Evolutionary conservation across 1,140 invertebrate genomes (phyloP), one percentile per base, ranked within the genome.

Genomic region (Eurosta solidaginis): DNA sequence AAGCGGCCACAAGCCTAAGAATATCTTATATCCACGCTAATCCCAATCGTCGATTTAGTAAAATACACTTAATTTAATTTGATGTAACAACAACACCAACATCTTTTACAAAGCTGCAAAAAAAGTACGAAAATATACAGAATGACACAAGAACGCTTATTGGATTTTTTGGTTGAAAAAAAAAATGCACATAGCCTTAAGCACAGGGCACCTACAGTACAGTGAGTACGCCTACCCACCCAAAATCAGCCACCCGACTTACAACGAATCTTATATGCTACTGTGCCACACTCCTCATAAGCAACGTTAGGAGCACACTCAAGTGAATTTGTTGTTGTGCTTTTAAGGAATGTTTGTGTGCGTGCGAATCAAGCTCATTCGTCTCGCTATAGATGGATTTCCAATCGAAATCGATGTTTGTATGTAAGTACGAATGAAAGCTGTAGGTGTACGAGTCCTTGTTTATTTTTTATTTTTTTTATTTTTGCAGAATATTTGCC

Each of bases 381-480:
- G 59, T 40, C n/a, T n/a, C 33, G 33, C 73, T 83, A 83, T 85
- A 86, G 84, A 86, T 86, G 84, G 82, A 85, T 86, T 86, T 84
- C 84, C 84, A 86, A 86, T 86, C 84, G 84, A 86, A 86, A 86
- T 86, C 84, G 84, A 86, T 86, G 84, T 78, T 78, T 42, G 49
- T 74, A 74, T 74, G 73, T 74, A 74, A 14, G n/a, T n/a, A n/a
- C n/a, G n/a, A n/a, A n/a, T n/a, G n/a, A n/a, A n/a, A n/a, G n/a
- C n/a, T n/a, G n/a, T n/a, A n/a, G n/a, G n/a, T n/a, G 12, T 45
- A 45, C 27, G 59, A 52, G 59, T 36, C 17, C 17, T 68, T n/a
- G 59, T 68, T 68, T 54, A n/a, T n/a, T 36, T 20, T 27, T 63
- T n/a, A n/a, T n/a, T n/a, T 63, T 63, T 63, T 27, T 40, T 36